Percentiles rank a stretch among this genome's conserved stretches.
phyloP scores from a whole-genome alignment of 1,140 invertebrate genomes.

The Limonius californicus region DNA sequence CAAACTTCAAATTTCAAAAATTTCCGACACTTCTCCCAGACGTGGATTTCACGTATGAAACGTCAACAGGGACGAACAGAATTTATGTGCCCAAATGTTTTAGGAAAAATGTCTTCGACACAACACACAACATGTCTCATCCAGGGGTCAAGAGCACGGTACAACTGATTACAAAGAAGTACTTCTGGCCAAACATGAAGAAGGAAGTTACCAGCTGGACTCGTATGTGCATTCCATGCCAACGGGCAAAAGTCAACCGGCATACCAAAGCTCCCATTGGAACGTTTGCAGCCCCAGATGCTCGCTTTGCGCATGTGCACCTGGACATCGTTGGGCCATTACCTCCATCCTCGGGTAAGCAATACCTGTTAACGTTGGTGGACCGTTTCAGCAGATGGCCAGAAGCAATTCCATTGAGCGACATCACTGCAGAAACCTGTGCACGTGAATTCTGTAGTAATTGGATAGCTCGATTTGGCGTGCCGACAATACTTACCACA shows the following conservation, averaged over 20 bases:
- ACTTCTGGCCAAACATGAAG: too few relatives aligned
- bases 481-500: constrained; percentile 40
- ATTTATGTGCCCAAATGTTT: background rate
- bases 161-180: constrained; percentile 43
- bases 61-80: background rate
- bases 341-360: constrained; percentile 36
- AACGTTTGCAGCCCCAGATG: constrained; percentile 32
- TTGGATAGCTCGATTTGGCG: constrained; percentile 45
- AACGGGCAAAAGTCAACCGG: constrained; percentile 34
- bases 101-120: constrained; percentile 24
- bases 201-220: constrained; percentile 40
- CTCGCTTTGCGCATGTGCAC: constrained; percentile 41
- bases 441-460: constrained; percentile 33
- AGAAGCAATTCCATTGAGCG: constrained; percentile 43
- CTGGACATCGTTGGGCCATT: constrained; percentile 52
- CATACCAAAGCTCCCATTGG: constrained; percentile 31
- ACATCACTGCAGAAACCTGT: constrained; percentile 38
- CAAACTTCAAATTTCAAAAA: too few relatives aligned
- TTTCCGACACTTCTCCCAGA: too few relatives aligned
- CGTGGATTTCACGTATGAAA: background rate
- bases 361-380: constrained; percentile 48
- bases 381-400: constrained; percentile 50
- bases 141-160: constrained; percentile 38
- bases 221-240: constrained; percentile 36
- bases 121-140: constrained; percentile 31